Percentiles rank a stretch among this genome's conserved stretches.
Evolutionary conservation across 2,113 vertebrate genomes (phyloP).

Genomic region (Phylloscopus whistleri): DNA sequence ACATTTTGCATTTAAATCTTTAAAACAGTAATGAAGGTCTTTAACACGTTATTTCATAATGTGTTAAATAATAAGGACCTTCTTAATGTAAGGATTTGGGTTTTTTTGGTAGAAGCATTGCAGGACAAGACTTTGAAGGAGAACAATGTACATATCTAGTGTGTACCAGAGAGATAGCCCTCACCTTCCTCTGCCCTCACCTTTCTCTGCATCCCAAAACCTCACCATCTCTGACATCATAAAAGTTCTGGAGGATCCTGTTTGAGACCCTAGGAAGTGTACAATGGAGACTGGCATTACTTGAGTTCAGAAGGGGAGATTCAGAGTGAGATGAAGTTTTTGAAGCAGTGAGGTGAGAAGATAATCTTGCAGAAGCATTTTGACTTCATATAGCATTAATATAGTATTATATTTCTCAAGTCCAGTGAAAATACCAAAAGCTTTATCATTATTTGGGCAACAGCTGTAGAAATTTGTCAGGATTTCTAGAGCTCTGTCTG

Average conservation of each 20-base stretch:
- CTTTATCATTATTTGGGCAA: neutral
- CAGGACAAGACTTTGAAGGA: neutral
- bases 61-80: neutral
- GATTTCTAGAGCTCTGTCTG: neutral
- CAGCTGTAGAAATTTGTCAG: neutral
- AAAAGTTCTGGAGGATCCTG: neutral
- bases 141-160: neutral
- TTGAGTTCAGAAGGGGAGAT: neutral
- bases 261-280: neutral
- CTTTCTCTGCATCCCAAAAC: neutral
- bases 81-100: neutral
- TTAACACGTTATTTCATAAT: neutral
- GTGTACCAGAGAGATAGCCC: neutral
- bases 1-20: neutral
- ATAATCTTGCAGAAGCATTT: neutral
- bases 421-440: neutral
- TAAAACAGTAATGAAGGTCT: neutral
- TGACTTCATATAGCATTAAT: neutral
- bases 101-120: neutral
- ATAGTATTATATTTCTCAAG: neutral
- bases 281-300: neutral
- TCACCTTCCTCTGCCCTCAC: neutral
- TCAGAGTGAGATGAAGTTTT: neutral
- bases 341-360: neutral
- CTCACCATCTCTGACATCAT: neutral